Evolutionary conservation across 2,888 invertebrate species (phyloP), one percentile per base, ranked within the genome.

Genomic region (Clostera curtula): DNA sequence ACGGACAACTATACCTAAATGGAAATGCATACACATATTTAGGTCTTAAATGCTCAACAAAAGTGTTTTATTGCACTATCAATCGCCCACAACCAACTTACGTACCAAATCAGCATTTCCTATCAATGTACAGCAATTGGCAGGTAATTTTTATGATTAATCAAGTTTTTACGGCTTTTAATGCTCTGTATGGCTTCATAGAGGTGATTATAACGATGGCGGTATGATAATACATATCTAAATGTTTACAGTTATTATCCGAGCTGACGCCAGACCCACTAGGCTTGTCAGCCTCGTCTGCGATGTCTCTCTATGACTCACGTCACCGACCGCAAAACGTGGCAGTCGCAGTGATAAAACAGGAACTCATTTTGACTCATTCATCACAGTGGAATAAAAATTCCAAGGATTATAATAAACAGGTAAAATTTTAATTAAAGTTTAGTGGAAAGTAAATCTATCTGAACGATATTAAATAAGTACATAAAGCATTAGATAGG

Each of bases 51-150:
- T 93, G 94, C 66, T 95, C 95, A 11, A 95, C 96, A 1, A 90
- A 93, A 64, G 90, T 93, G 32, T 96, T 95, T 51, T 98, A 95
- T 70, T 97, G 97, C 58, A 96, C 96, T 1, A 87, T 97, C 24
- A 95, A 96, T 68, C 90, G 95, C 46, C 93, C 96, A 1, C 97
- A 98, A 64, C 97, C 98, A 1, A 96, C 95, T 66, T 97, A 97
- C 65, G 95, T 97, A 32, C 92, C 92, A 1, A 93, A 94, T 51
- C 90, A 93, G 67, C 93, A 93, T 57, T 93, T 93, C 51, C 77
- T 97, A 27, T 97, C 97, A 19, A 98, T 98, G 97, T 98, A 98
- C 68, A 96, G 96, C 27, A 96, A 97, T 66, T 98, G 97, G 94
- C 91, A 91, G 83, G 90, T 91, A 63, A 85, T 51, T 56, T 48